Evolutionary conservation across 1,140 invertebrate species (phyloP).

Genomic region (Bilobella aurantiaca): DNA sequence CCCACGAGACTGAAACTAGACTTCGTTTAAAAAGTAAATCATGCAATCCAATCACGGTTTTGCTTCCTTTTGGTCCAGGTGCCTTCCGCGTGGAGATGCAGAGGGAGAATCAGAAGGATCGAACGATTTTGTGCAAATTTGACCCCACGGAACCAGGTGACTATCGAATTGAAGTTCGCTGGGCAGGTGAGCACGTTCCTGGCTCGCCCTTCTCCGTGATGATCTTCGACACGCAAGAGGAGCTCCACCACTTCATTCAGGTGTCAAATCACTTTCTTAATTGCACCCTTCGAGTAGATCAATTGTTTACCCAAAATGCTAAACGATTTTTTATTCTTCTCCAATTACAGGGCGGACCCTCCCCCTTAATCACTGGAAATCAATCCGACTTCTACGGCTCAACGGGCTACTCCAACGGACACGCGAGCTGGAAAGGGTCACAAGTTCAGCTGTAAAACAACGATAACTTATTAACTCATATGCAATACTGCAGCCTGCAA

Average conservation of each 20-base stretch:
- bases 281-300: background rate
- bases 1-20: too few relatives aligned
- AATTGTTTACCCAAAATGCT: background rate
- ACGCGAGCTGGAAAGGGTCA: conserved; percentile 45
- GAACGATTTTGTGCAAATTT: conserved; percentile 92
- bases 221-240: conserved; percentile 97
- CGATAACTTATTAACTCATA: too few relatives aligned
- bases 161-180: conserved; percentile 94
- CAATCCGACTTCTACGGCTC: conserved; percentile 46
- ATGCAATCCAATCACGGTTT: too few relatives aligned
- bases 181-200: conserved; percentile 68
- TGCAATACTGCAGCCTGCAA: too few relatives aligned
- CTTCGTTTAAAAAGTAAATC: too few relatives aligned
- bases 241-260: conserved; percentile 56
- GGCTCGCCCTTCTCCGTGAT: conserved; percentile 97
- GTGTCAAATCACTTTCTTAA: conserved; percentile 28
- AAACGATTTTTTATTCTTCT: background rate
- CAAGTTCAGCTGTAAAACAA: conserved; percentile 38
- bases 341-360: conserved; percentile 41
- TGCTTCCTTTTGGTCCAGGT: conserved; percentile 43
- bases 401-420: conserved; percentile 44
- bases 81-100: conserved; percentile 99
- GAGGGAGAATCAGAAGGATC: conserved; percentile 94
- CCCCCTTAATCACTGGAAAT: conserved; percentile 40
- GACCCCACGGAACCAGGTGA: conserved; percentile 97